Conservation (phyloP, 2,113 vertebrate species). For the Colistium nudipinnis region DNA sequence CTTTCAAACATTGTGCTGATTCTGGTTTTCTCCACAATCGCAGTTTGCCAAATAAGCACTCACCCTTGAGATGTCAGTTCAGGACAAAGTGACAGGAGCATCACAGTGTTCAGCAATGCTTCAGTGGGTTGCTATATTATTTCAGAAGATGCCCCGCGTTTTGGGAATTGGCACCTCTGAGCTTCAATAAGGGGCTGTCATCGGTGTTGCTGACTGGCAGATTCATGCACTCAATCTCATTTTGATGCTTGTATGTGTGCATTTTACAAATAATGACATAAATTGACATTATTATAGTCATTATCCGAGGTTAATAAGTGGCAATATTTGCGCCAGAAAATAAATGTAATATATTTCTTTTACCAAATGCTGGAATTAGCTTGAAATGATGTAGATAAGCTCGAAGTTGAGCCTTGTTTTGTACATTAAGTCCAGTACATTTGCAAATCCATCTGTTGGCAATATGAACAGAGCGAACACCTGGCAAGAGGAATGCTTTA, state of each 20-base stretch:
- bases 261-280: not conserved
- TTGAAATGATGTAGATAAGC: no score
- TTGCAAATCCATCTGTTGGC: constrained; percentile 3
- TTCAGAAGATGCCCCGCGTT: constrained; percentile 5
- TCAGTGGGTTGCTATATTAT: constrained; percentile 1
- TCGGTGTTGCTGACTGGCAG: not conserved
- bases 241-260: not conserved
- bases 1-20: constrained; percentile 35
- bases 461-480: not conserved
- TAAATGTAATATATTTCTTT: not conserved
- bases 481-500: not conserved
- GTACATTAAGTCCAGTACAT: no score
- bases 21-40: constrained; percentile 3
- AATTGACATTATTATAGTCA: no score
- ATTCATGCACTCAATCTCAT: not conserved
- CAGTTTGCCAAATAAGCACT: constrained; percentile 23
- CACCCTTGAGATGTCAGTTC: constrained; percentile 48
- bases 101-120: constrained; percentile 11
- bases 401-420: no score
- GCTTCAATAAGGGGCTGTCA: constrained; percentile 4
- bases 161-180: not conserved
- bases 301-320: no score
- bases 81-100: constrained; percentile 20
- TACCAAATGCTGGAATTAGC: no score
- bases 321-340: not conserved